These are phyloP conservation scores for Antigone vipio DNA, from an alignment of 2,113 vertebrate species.

Conservation along the genomic window DNA sequence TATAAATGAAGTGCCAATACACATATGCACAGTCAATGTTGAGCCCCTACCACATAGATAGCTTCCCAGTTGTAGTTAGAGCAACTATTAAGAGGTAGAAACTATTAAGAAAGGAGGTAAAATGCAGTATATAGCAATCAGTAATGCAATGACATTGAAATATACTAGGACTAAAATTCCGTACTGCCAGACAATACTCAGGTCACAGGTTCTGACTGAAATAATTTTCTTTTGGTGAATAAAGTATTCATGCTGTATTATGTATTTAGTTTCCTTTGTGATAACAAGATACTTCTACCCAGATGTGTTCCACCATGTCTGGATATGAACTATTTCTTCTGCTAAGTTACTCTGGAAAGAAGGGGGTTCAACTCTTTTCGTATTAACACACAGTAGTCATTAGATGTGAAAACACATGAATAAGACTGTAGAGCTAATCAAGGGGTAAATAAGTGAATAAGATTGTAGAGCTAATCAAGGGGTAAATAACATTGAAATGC, in stretches of 20 bases:
- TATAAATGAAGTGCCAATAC: neutral
- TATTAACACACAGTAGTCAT: neutral
- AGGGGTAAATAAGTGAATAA: neutral
- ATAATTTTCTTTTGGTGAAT: neutral
- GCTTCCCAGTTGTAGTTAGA: neutral
- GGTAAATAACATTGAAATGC: conserved; percentile 38
- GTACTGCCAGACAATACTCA: neutral
- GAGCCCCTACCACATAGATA: neutral
- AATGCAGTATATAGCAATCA: neutral
- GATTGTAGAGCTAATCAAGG: conserved; percentile 34
- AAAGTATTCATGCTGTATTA: neutral
- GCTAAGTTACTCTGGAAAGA: neutral
- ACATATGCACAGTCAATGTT: neutral
- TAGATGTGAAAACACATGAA: neutral
- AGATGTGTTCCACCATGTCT: conserved; percentile 1
- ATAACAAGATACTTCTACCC: neutral
- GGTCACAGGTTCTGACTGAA: neutral
- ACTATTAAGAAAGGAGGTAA: neutral
- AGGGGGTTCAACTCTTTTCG: neutral
- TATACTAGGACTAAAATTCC: neutral
- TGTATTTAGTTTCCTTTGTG: neutral
- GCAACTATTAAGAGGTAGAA: neutral
- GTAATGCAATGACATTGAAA: neutral
- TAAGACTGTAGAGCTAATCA: conserved; percentile 31
- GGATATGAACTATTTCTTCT: neutral